Evolutionary conservation across 2,888 invertebrate species (phyloP).

Genomic region (Parelbella ahira): DNA sequence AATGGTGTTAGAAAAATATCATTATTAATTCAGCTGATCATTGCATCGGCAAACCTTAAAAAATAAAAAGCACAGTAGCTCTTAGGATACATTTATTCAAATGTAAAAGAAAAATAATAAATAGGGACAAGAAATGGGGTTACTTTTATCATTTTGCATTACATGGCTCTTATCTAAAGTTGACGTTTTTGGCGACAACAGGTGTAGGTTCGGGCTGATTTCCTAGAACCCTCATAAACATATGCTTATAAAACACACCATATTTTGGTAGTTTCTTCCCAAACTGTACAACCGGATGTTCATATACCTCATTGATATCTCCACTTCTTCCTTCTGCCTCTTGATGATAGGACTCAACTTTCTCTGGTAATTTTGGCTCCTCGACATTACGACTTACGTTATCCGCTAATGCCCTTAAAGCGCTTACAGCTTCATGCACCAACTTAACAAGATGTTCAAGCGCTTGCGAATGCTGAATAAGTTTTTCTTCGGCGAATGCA

Average conservation of each 20-base stretch:
- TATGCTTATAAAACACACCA: conserved; percentile 46
- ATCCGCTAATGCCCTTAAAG: conserved; percentile 45
- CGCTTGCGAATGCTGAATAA: conserved; percentile 52
- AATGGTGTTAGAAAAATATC: too few relatives aligned
- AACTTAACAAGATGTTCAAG: conserved; percentile 47
- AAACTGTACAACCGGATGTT: conserved; percentile 43
- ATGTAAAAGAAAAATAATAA: too few relatives aligned
- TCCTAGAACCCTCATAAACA: conserved; percentile 40
- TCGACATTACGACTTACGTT: conserved; percentile 38
- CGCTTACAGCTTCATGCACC: conserved; percentile 40
- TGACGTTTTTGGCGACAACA: conserved; percentile 45
- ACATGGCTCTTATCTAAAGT: too few relatives aligned
- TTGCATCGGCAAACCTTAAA: too few relatives aligned
- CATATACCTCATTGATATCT: conserved; percentile 28
- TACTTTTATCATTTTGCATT: too few relatives aligned
- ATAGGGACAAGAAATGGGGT: too few relatives aligned
- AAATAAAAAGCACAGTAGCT: too few relatives aligned
- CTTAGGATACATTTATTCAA: too few relatives aligned
- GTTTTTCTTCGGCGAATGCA: conserved; percentile 49
- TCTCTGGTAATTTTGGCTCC: conserved; percentile 47
- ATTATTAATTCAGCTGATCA: too few relatives aligned
- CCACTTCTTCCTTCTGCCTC: conserved; percentile 36
- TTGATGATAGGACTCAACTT: conserved; percentile 38
- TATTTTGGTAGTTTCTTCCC: conserved; percentile 49
- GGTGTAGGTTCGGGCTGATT: conserved; percentile 42